Conservation (phyloP, 2,113 vertebrate genomes). For the Centropristis striata region DNA sequence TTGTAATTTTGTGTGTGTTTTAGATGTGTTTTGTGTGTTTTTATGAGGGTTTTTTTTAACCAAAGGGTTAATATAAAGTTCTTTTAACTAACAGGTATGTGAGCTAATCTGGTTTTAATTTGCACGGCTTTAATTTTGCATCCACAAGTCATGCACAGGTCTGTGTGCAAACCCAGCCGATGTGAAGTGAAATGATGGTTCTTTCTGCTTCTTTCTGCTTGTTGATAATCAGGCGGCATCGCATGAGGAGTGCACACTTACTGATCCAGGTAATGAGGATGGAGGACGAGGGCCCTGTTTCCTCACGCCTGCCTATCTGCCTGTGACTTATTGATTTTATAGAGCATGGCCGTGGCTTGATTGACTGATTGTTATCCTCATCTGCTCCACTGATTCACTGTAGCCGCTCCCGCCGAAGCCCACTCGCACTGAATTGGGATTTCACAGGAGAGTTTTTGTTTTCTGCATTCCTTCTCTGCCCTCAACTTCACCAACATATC, state of each 20-base stretch:
- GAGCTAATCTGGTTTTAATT: too few relatives aligned
- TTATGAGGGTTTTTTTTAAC: too few relatives aligned
- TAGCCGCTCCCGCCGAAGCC: constrained; percentile 10
- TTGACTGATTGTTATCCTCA: constrained; percentile 70
- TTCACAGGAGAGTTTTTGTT: constrained; percentile 22
- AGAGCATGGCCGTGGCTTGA: constrained; percentile 49
- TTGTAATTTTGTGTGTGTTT: too few relatives aligned
- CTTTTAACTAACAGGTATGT: too few relatives aligned
- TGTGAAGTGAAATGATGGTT: constrained; percentile 67
- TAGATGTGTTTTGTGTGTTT: too few relatives aligned
- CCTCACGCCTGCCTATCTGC: constrained; percentile 39
- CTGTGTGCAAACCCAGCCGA: neutral
- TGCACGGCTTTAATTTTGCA: too few relatives aligned
- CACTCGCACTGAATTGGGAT: constrained; percentile 27
- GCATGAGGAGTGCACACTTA: constrained; percentile 85
- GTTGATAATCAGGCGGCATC: constrained; percentile 88
- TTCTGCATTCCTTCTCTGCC: neutral
- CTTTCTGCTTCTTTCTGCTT: constrained; percentile 84
- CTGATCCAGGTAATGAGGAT: constrained; percentile 69
- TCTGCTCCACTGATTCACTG: constrained; percentile 33
- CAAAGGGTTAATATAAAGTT: too few relatives aligned
- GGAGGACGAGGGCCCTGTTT: constrained; percentile 29
- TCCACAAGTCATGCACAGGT: neutral
- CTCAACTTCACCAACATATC: too few relatives aligned
- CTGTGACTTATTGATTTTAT: constrained; percentile 68